These are phyloP conservation scores for Oligia fasciuncula DNA, from an alignment of 2,888 invertebrate genomes.

Conservation along the genomic window DNA sequence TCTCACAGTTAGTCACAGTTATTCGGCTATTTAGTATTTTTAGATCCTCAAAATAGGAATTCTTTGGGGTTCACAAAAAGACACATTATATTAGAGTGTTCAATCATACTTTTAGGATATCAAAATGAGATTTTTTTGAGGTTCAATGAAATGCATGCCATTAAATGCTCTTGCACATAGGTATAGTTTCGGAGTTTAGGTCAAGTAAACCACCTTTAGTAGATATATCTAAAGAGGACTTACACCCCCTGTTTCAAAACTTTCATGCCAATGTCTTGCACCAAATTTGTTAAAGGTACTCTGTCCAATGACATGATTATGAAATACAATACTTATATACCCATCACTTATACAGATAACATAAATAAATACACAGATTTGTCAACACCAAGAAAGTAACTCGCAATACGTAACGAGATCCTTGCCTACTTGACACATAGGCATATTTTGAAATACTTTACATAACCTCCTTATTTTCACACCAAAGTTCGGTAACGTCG, in stretches of 20 bases:
- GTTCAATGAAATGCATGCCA: too few relatives aligned
- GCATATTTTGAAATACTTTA: constrained; percentile 48
- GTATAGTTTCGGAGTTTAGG: background rate
- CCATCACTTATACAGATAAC: constrained; percentile 28
- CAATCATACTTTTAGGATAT: too few relatives aligned
- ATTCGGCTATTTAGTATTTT: too few relatives aligned
- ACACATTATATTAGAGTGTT: too few relatives aligned
- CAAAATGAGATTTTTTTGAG: too few relatives aligned
- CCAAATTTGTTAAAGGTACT: background rate
- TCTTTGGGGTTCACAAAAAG: too few relatives aligned
- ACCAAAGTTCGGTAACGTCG: constrained; percentile 41
- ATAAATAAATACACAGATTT: constrained; percentile 36
- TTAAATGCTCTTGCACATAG: too few relatives aligned
- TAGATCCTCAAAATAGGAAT: too few relatives aligned
- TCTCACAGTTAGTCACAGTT: too few relatives aligned
- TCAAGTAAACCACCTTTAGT: too few relatives aligned
- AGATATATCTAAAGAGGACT: background rate
- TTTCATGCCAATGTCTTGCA: background rate
- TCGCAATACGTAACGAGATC: constrained; percentile 36
- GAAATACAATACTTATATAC: constrained; percentile 22
- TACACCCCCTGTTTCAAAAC: background rate
- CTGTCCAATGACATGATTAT: background rate
- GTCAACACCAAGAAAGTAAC: constrained; percentile 40
- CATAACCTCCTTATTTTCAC: constrained; percentile 43
- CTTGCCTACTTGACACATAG: constrained; percentile 52